These are phyloP conservation scores for Marisa cornuarietis DNA, from an alignment of 1,140 invertebrate genomes.

Conservation along the genomic window DNA sequence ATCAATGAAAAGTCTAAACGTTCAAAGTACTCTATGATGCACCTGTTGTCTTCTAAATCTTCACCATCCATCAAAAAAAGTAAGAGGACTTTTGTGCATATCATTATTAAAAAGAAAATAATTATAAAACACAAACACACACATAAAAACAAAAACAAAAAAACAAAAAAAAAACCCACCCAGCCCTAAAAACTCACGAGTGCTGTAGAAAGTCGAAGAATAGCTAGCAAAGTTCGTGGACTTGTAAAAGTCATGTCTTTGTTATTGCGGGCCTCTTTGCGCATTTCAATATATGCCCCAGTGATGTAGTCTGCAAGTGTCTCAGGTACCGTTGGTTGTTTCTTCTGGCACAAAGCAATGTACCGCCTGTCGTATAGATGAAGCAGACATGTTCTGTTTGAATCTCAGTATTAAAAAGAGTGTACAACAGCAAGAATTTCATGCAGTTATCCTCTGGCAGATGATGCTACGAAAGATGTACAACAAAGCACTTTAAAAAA, in stretches of 20 bases:
- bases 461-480: background rate
- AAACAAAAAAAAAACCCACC: too few species aligned
- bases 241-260: slow-evolving; percentile 77
- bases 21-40: too few species aligned
- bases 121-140: too few species aligned
- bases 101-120: background rate
- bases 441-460: background rate
- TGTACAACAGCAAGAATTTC: background rate
- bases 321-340: slow-evolving; percentile 86
- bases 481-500: background rate
- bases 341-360: slow-evolving; percentile 89
- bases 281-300: slow-evolving; percentile 91
- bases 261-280: slow-evolving; percentile 89
- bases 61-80: too few species aligned
- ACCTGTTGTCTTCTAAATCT: too few species aligned
- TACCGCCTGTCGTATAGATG: slow-evolving; percentile 73
- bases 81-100: background rate
- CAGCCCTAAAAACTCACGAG: slow-evolving; percentile 73
- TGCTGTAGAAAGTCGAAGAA: slow-evolving; percentile 93
- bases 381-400: background rate
- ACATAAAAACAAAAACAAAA: too few species aligned
- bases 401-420: too few species aligned
- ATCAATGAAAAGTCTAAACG: too few species aligned
- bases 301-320: slow-evolving; percentile 91
- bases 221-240: slow-evolving; percentile 83